phyloP scores from a whole-genome alignment of 2,797 vertebrate species.

The Anableps anableps region DNA sequence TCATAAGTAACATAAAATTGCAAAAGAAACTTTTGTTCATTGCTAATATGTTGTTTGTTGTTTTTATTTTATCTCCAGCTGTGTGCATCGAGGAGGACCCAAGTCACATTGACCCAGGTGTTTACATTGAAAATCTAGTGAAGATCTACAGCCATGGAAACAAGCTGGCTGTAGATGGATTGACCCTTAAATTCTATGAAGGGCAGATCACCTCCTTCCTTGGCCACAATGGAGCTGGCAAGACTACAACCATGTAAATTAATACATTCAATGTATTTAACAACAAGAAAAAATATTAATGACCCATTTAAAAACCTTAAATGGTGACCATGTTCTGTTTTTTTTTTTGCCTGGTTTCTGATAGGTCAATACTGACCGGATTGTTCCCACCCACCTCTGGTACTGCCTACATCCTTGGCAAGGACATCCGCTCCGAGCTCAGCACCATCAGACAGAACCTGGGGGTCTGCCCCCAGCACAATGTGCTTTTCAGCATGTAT shows the following conservation, averaged over 20 bases:
- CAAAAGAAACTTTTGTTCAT: neutral
- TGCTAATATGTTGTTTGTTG: neutral
- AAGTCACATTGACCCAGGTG: slow-evolving; percentile 89
- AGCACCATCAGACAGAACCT: slow-evolving; percentile 92
- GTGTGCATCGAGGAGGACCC: slow-evolving; percentile 95
- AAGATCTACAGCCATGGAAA: slow-evolving; percentile 96
- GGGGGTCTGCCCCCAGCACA: slow-evolving; percentile 97
- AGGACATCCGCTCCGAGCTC: slow-evolving; percentile 93
- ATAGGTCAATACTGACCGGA: slow-evolving; percentile 97
- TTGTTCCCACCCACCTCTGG: slow-evolving; percentile 96
- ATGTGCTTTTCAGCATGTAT: slow-evolving; percentile 95
- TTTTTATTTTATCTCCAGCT: slow-evolving; percentile 65
- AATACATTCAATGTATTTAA: neutral
- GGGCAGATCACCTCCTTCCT: slow-evolving; percentile 98
- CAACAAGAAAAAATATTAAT: neutral
- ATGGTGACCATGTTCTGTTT: slow-evolving; percentile 5
- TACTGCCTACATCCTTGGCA: slow-evolving; percentile 96
- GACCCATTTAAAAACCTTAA: neutral
- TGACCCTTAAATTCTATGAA: slow-evolving; percentile 94
- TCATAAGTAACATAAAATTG: neutral
- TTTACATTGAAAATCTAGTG: slow-evolving; percentile 95
- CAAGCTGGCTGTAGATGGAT: slow-evolving; percentile 94
- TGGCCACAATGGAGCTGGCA: slow-evolving; percentile 97
- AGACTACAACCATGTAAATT: slow-evolving; percentile 98
- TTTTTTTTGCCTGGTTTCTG: too few relatives aligned